Evolutionary conservation across 2,888 invertebrate genomes (phyloP).

Genomic region (Rhagonycha fulva): DNA sequence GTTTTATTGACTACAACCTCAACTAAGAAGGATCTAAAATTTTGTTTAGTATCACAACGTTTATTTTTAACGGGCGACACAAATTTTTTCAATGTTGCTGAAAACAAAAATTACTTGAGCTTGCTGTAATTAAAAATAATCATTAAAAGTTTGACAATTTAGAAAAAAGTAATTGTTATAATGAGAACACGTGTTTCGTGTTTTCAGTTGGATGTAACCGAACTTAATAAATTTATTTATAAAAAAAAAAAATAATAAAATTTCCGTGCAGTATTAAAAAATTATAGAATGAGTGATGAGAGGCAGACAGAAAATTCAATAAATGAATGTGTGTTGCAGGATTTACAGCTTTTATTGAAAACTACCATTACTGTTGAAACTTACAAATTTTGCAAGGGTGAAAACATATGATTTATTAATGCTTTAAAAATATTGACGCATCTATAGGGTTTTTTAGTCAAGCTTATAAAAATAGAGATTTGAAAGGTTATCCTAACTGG

Average conservation of each 20-base stretch:
- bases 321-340: neutral
- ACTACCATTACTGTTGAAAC: neutral
- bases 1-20: neutral
- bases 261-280: neutral
- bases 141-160: neutral
- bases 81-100: neutral
- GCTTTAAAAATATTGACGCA: neutral
- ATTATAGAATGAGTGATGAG: neutral
- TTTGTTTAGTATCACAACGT: neutral
- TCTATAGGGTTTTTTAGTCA: neutral
- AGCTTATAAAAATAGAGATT: constrained; percentile 12
- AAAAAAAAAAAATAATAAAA: neutral
- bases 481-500: constrained; percentile 18
- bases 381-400: neutral
- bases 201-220: neutral
- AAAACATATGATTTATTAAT: neutral
- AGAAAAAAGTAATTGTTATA: neutral
- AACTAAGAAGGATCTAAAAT: neutral
- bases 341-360: neutral
- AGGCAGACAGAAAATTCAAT: neutral
- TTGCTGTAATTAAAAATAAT: no score
- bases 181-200: neutral
- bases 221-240: neutral
- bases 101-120: neutral
- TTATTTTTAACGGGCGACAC: neutral